Conservation (phyloP, 2,797 vertebrate species). For the Harpagifer antarcticus region DNA sequence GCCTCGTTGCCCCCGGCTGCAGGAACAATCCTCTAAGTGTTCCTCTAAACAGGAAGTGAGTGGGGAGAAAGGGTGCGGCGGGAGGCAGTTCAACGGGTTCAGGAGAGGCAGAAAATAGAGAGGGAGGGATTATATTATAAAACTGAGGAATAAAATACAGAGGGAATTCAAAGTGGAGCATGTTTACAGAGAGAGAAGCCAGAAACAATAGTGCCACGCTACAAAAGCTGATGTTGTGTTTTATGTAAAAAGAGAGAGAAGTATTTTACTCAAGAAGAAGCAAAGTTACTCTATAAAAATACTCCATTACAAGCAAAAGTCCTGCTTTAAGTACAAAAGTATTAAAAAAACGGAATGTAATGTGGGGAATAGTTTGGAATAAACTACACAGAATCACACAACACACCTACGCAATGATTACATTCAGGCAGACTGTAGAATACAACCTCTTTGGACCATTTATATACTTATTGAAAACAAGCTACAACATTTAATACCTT, state of each 20-base stretch:
- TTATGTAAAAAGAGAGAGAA: not conserved
- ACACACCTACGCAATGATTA: too few species aligned
- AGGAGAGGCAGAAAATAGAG: constrained; percentile 25
- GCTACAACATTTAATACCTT: too few species aligned
- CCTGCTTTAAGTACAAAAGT: not conserved
- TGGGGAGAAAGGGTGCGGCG: constrained; percentile 60
- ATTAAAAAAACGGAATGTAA: not conserved
- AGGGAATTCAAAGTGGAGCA: constrained; percentile 7
- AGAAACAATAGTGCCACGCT: not conserved
- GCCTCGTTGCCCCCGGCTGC: constrained; percentile 48
- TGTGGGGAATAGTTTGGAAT: not conserved
- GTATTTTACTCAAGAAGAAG: not conserved
- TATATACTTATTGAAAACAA: too few species aligned
- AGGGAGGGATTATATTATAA: constrained; percentile 60
- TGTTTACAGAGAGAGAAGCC: not conserved
- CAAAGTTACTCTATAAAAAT: not conserved
- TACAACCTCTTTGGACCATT: too few species aligned
- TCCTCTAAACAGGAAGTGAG: constrained; percentile 81
- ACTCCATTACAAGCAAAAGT: not conserved
- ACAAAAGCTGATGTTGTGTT: too few species aligned
- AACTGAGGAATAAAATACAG: constrained; percentile 39
- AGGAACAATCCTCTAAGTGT: constrained; percentile 79
- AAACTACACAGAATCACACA: too few species aligned
- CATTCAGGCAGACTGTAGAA: too few species aligned
- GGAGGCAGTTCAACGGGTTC: constrained; percentile 73